Conservation (phyloP, 2,113 vertebrate species). For the Andinoacara biseriatus region DNA sequence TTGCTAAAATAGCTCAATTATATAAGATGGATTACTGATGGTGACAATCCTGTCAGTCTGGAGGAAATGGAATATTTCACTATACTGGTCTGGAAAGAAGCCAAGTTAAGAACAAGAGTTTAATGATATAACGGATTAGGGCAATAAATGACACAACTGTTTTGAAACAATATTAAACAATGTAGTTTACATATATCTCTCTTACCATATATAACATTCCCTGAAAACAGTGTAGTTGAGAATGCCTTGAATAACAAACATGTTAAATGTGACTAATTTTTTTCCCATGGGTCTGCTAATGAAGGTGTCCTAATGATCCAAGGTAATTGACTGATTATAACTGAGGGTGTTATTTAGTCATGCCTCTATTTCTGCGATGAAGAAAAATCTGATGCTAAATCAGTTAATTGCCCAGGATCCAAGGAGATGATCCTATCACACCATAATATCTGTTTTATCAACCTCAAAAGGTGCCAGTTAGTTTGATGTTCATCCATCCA, state of each 20-base stretch:
- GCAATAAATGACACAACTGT: background rate
- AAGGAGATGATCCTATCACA: background rate
- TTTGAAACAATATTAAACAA: constrained; percentile 4
- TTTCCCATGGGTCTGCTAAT: background rate
- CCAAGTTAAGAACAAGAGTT: background rate
- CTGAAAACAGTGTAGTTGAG: background rate
- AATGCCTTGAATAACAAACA: constrained; percentile 15
- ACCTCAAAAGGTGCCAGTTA: background rate
- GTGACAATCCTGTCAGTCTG: background rate
- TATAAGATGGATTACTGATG: background rate
- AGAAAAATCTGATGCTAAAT: background rate
- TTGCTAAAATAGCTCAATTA: background rate
- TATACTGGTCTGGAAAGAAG: constrained; percentile 6
- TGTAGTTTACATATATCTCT: background rate
- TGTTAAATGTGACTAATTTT: background rate
- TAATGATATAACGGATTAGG: background rate
- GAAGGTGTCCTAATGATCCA: background rate
- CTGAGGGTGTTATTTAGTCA: background rate
- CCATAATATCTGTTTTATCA: background rate
- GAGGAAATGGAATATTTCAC: background rate
- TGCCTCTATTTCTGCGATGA: background rate
- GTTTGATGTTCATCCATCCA: too few species aligned
- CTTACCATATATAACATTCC: background rate
- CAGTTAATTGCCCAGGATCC: background rate
- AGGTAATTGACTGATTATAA: background rate